phyloP scores from a whole-genome alignment of 92 coral and sea anemone species.

The Epizoanthus scotinus region DNA sequence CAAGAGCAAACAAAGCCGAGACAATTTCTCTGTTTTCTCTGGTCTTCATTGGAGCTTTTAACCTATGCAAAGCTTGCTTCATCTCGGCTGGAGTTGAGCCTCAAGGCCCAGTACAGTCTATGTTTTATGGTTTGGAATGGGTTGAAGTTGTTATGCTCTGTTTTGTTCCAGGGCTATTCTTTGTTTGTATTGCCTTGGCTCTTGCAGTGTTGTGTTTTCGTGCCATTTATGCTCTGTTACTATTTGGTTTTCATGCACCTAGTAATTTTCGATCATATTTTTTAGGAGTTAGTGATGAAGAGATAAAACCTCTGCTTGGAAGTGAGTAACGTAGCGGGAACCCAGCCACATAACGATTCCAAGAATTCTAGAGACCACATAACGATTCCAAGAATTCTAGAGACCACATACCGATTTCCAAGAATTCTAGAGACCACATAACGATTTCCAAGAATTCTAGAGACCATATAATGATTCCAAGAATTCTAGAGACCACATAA shows the following conservation, averaged over 20 bases:
- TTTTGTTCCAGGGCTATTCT: conserved; percentile 13
- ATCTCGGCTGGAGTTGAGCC: conserved; percentile 25
- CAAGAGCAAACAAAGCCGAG: conserved; percentile 59
- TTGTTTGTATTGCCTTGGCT: neutral
- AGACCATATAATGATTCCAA: too few relatives aligned
- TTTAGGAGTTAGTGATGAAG: neutral
- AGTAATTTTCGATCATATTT: neutral
- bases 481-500: too few relatives aligned
- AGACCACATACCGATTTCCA: too few relatives aligned
- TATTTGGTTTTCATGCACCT: neutral
- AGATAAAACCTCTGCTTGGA: neutral
- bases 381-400: too few relatives aligned
- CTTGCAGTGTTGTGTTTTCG: conserved; percentile 6
- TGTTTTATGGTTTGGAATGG: conserved; percentile 15
- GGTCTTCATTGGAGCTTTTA: conserved; percentile 50
- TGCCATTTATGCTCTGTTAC: neutral
- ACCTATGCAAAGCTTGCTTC: conserved; percentile 37
- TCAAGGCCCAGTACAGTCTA: neutral
- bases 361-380: too few relatives aligned
- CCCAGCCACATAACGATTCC: neutral
- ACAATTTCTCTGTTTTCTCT: conserved; percentile 54
- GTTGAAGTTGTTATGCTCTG: conserved; percentile 21
- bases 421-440: too few relatives aligned
- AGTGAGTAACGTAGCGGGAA: neutral
- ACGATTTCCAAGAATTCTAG: too few relatives aligned